phyloP scores from a whole-genome alignment of 1,140 invertebrate species.

The Trialeurodes vaporariorum region DNA sequence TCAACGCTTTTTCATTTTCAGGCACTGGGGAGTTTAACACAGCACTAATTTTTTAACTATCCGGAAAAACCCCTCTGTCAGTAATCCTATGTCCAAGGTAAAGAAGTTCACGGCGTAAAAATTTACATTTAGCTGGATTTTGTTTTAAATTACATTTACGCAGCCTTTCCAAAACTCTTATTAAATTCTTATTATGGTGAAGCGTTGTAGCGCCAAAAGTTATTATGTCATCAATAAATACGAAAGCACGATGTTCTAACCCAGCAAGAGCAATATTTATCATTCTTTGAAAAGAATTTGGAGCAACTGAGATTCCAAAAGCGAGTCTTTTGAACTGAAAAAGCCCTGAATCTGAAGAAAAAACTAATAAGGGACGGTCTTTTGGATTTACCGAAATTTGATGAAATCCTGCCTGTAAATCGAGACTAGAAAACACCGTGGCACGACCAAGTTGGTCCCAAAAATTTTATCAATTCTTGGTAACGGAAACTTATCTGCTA shows the following conservation, averaged over 20 bases:
- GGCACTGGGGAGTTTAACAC: neutral
- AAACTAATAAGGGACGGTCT: neutral
- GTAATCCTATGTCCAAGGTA: neutral
- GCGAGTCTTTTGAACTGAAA: neutral
- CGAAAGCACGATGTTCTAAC: neutral
- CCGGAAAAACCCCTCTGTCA: neutral
- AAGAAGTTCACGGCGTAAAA: neutral
- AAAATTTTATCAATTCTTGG: conserved; percentile 38
- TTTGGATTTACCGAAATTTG: conserved; percentile 31
- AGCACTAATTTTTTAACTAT: neutral
- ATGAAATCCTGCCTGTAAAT: conserved; percentile 40
- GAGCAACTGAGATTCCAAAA: neutral
- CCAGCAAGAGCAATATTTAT: neutral
- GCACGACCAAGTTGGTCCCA: conserved; percentile 31
- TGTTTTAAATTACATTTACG: neutral
- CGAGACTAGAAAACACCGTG: conserved; percentile 36
- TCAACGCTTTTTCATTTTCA: neutral
- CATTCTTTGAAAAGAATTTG: neutral
- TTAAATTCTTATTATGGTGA: neutral
- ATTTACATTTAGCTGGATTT: neutral
- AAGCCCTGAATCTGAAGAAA: neutral
- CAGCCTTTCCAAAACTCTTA: neutral
- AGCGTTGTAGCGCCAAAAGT: neutral
- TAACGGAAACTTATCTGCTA: conserved; percentile 38
- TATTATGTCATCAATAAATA: neutral